Percentiles rank a stretch among this genome's conserved stretches.
Evolutionary conservation across 2,797 vertebrate genomes (phyloP).

Genomic region (Distichodus sexfasciatus): DNA sequence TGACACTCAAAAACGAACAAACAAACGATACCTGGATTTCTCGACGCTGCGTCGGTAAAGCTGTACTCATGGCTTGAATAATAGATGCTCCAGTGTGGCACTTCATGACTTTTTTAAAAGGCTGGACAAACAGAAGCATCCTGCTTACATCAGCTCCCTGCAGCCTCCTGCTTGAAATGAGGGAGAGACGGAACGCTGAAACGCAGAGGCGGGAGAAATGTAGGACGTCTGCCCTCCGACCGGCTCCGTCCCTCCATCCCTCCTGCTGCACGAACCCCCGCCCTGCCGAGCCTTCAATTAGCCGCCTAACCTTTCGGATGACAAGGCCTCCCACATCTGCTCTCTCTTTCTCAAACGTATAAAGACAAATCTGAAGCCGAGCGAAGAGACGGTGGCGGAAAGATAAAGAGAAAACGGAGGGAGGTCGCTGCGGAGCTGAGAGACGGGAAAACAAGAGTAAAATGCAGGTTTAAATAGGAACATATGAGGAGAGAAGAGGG

Average conservation of each 20-base stretch:
- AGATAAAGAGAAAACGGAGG: slow-evolving; percentile 25
- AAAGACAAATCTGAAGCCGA: slow-evolving; percentile 58
- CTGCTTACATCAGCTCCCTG: slow-evolving; percentile 34
- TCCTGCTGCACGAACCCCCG: slow-evolving; percentile 41
- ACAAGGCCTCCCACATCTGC: slow-evolving; percentile 46
- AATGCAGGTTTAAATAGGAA: no score
- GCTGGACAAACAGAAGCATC: slow-evolving; percentile 28
- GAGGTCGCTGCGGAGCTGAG: no score
- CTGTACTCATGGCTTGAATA: slow-evolving; percentile 36
- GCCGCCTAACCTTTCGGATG: slow-evolving; percentile 57
- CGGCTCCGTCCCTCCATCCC: slow-evolving; percentile 40
- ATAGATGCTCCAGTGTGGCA: slow-evolving; percentile 33
- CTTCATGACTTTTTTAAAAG: slow-evolving; percentile 46
- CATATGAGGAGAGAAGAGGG: no score
- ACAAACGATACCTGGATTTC: no score
- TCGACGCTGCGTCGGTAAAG: background rate
- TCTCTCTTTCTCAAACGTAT: slow-evolving; percentile 56
- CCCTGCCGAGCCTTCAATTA: slow-evolving; percentile 48
- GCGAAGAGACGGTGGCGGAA: slow-evolving; percentile 2
- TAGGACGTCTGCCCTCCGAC: slow-evolving; percentile 18
- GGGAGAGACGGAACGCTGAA: slow-evolving; percentile 26
- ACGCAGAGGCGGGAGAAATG: slow-evolving; percentile 24
- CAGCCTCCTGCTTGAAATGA: background rate
- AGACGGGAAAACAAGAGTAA: no score
- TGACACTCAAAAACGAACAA: no score